Evolutionary conservation across 2,888 invertebrate species (phyloP).

Genomic region (Malachius bipustulatus): DNA sequence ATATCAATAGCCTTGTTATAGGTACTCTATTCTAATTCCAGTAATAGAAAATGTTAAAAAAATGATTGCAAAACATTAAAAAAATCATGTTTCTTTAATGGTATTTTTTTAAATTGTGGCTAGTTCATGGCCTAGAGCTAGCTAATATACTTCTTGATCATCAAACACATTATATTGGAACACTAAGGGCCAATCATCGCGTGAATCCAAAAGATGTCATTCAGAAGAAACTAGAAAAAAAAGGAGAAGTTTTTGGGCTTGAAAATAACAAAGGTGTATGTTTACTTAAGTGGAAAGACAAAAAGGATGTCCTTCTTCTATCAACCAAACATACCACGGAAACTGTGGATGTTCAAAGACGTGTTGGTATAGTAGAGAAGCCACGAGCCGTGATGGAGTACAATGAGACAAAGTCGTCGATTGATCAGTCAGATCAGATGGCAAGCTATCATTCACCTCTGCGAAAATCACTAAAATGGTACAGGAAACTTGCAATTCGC

Average conservation of each 20-base stretch:
- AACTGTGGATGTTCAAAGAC: constrained; percentile 16
- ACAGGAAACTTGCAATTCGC: constrained; percentile 14
- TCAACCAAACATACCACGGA: constrained; percentile 23
- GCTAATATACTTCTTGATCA: too few species aligned
- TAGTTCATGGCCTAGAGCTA: too few species aligned
- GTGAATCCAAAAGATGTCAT: too few species aligned
- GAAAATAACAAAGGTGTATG: constrained; percentile 15
- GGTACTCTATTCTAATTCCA: too few species aligned
- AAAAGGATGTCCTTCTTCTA: constrained; percentile 24
- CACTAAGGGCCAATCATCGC: too few species aligned
- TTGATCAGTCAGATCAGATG: constrained; percentile 24
- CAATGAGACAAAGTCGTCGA: constrained; percentile 22
- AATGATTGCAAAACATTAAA: too few species aligned
- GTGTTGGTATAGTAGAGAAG: constrained; percentile 12
- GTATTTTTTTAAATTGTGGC: too few species aligned
- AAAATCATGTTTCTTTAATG: too few species aligned
- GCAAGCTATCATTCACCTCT: constrained; percentile 13
- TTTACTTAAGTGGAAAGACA: constrained; percentile 25
- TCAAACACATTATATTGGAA: too few species aligned
- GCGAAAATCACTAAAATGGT: constrained; percentile 11
- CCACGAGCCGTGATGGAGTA: constrained; percentile 18
- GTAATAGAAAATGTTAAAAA: too few species aligned
- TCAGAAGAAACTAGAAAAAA: too few species aligned
- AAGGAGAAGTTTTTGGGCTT: constrained; percentile 3
- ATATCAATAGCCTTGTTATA: too few species aligned